Percentiles rank a stretch among this genome's conserved stretches.
These are phyloP conservation scores for Nerophis ophidion DNA, from an alignment of 2,113 vertebrate genomes.

Conservation along the genomic window DNA sequence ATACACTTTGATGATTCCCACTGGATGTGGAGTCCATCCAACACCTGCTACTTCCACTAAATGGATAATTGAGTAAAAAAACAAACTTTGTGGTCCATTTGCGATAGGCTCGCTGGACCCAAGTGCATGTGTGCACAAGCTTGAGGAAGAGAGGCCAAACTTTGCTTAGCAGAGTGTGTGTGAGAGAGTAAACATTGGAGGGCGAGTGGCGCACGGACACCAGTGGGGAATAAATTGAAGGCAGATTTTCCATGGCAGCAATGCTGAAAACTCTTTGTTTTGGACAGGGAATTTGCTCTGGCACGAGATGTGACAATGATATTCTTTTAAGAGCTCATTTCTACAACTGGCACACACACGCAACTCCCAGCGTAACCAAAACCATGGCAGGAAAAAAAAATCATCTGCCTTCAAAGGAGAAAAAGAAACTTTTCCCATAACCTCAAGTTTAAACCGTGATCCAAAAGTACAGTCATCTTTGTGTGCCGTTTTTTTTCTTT, in stretches of 20 bases:
- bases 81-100: conserved; percentile 62
- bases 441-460: conserved; percentile 46
- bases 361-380: conserved; percentile 39
- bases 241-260: conserved; percentile 64
- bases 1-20: conserved; percentile 41
- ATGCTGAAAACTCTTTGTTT: conserved; percentile 54
- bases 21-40: conserved; percentile 62
- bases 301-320: conserved; percentile 51
- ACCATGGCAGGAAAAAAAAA: conserved; percentile 62
- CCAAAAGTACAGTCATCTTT: conserved; percentile 36
- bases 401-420: conserved; percentile 62
- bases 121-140: conserved; percentile 35
- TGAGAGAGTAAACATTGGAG: conserved; percentile 13
- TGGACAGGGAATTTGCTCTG: conserved; percentile 57
- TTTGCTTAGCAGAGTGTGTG: conserved; percentile 28
- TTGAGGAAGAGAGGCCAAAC: neutral
- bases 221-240: conserved; percentile 61
- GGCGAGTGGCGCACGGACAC: conserved; percentile 24
- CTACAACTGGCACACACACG: conserved; percentile 32
- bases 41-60: conserved; percentile 65
- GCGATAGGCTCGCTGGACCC: conserved; percentile 39
- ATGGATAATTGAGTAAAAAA: conserved; percentile 72
- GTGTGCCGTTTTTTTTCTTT: conserved; percentile 4
- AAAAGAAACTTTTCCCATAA: conserved; percentile 44
- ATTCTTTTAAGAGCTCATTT: conserved; percentile 35